phyloP scores from a whole-genome alignment of 2,888 invertebrate genomes.

The Gastrophysa polygoni region DNA sequence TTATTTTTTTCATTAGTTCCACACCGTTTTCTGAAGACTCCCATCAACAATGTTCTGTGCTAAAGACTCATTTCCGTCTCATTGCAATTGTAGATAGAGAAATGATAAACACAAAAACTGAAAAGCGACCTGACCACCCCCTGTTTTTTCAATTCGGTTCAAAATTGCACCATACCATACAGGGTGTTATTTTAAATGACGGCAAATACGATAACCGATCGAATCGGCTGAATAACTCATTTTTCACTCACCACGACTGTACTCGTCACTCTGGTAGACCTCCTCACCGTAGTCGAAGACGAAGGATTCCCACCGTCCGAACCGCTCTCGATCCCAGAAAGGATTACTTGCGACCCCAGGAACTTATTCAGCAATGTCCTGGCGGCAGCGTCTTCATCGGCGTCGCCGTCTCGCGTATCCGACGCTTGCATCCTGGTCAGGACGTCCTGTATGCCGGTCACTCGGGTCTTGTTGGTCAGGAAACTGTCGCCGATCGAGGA shows the following conservation, averaged over 20 bases:
- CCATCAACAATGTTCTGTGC: no score
- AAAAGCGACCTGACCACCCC: no score
- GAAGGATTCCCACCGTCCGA: conserved; percentile 38
- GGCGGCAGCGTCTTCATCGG: conserved; percentile 72
- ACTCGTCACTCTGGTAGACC: conserved; percentile 43
- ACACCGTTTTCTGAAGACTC: no score
- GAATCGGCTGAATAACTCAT: no score
- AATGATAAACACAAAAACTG: no score
- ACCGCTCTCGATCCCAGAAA: conserved; percentile 74
- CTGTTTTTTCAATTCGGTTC: no score
- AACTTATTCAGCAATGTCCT: conserved; percentile 82
- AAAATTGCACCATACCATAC: no score
- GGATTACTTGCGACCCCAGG: conserved; percentile 79
- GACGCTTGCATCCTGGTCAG: conserved; percentile 76
- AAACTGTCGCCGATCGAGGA: conserved; percentile 64
- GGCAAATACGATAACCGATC: no score
- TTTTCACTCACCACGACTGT: conserved; percentile 41
- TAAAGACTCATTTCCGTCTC: no score
- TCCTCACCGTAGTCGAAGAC: conserved; percentile 33
- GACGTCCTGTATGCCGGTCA: conserved; percentile 77
- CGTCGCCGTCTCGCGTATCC: conserved; percentile 66
- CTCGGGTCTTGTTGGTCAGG: conserved; percentile 72
- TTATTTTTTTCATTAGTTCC: no score
- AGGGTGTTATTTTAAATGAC: no score
- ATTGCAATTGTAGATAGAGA: no score